These are phyloP conservation scores for Tachina fera DNA, from an alignment of 2,888 invertebrate genomes.

Conservation along the genomic window DNA sequence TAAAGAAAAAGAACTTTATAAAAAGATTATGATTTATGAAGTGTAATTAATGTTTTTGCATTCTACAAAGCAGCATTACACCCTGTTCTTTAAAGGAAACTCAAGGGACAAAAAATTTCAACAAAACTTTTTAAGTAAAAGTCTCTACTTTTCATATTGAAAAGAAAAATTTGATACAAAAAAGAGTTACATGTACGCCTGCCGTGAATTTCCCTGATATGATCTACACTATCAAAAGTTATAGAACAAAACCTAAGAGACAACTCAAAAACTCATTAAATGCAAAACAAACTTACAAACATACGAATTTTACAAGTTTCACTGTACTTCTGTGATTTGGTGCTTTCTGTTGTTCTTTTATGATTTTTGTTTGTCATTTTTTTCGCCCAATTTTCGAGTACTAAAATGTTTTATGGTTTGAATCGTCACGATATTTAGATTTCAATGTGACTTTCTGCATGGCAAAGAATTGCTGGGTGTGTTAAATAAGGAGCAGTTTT, in stretches of 20 bases:
- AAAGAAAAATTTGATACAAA: too few species aligned
- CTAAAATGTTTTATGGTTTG: too few species aligned
- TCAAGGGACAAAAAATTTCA: not conserved
- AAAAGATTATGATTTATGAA: constrained; percentile 64
- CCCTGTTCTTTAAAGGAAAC: constrained; percentile 16
- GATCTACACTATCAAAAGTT: not conserved
- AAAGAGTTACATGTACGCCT: too few species aligned
- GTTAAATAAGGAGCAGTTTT: too few species aligned
- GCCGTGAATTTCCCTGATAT: too few species aligned
- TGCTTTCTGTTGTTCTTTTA: not conserved
- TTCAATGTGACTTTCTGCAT: too few species aligned
- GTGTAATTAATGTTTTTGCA: constrained; percentile 60
- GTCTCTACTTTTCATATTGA: too few species aligned
- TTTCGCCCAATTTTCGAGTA: not conserved
- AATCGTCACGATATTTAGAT: too few species aligned
- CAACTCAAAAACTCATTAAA: not conserved
- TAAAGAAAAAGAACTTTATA: not conserved
- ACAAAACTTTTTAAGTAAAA: too few species aligned
- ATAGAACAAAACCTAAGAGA: not conserved
- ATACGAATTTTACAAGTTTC: not conserved
- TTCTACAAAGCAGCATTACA: constrained; percentile 32
- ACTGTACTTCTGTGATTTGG: not conserved
- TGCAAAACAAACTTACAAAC: too few species aligned
- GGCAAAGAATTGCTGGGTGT: too few species aligned
- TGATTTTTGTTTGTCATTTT: not conserved